Evolutionary conservation across 2,888 invertebrate genomes (phyloP).

Genomic region (Trichogramma evanescens): DNA sequence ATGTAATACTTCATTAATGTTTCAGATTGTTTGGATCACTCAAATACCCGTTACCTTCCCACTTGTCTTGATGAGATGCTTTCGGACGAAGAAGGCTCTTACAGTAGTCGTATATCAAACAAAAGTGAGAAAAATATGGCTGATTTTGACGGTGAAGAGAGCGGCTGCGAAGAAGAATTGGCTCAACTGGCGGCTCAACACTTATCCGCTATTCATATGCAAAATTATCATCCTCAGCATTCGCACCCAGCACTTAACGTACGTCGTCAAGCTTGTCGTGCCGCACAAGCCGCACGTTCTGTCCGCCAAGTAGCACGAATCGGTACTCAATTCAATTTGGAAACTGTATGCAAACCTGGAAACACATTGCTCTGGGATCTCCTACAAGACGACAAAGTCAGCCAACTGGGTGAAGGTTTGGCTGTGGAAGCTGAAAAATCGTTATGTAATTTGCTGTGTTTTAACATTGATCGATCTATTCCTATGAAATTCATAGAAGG

Average conservation of each 20-base stretch:
- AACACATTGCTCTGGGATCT: conserved; percentile 92
- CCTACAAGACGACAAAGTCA: conserved; percentile 82
- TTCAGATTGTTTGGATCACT: conserved; percentile 45
- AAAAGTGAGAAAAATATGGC: conserved; percentile 93
- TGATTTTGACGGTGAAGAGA: conserved; percentile 87
- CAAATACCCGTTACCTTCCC: conserved; percentile 38
- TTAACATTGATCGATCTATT: conserved; percentile 82
- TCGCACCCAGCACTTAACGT: conserved; percentile 39
- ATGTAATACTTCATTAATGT: background rate
- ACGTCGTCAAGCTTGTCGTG: conserved; percentile 36
- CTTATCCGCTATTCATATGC: conserved; percentile 43
- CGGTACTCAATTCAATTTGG: conserved; percentile 52
- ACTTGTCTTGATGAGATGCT: conserved; percentile 43
- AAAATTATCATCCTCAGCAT: conserved; percentile 43
- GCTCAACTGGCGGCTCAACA: conserved; percentile 66
- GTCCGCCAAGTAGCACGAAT: conserved; percentile 30
- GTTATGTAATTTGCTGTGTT: conserved; percentile 79
- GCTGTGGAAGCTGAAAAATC: conserved; percentile 92
- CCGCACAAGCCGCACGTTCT: conserved; percentile 29
- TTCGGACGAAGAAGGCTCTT: conserved; percentile 61
- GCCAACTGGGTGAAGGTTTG: conserved; percentile 80
- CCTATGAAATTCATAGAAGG: conserved; percentile 93
- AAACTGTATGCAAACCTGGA: conserved; percentile 82
- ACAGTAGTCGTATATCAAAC: conserved; percentile 86
- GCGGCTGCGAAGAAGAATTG: conserved; percentile 78